Base-by-base conservation (phyloP, 1,140 invertebrate genomes). In the Lasaia peninsularis region DNA sequence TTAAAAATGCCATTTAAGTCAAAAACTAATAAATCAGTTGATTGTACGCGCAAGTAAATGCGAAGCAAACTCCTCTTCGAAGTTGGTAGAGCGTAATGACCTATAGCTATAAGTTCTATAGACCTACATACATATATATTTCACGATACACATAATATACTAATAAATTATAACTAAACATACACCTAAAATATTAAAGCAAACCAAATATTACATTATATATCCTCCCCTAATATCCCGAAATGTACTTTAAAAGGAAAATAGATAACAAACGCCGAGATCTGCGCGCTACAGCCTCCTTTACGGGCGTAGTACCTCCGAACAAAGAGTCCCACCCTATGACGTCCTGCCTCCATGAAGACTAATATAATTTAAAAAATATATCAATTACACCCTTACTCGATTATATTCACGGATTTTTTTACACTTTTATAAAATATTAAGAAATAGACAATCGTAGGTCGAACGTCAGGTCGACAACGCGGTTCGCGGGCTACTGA, bases 401-500 rank as follows among this genome's bases (percentile, higher is more conserved):
- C 10, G 28, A 52, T 33, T 18, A 50, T 53, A 66, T 58, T 49
- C 59, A 49, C 12, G 53, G 20, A 28, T n/a, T 58, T 56, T 59
- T 53, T 59, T 57, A 12, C 44, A 58, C 6, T 35, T 31, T 40
- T 53, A 56, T 33, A 31, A 56, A 48, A 52, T 37, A 53, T 55
- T 56, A 52, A 33, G 11, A 10, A 55, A 53, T 52, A 58, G 63
- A 64, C 20, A 49, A 50, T 52, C 67, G 70, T 73, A 57, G 54
- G 63, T 65, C 56, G 73, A 64, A 73, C 77, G 71, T 84, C 61
- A 62, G 60, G 66, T 72, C 80, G 78, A 65, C 62, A 71, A 69
- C 77, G 75, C 81, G 83, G 73, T 71, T 63, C 78, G 83, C 83
- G 81, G 71, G 78, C 78, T 78, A 87, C 84, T 87, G 80, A 69